Evolutionary conservation across 2,888 invertebrate genomes (phyloP), one percentile per base, ranked within the genome.

Genomic region (Anthrax anthrax): DNA sequence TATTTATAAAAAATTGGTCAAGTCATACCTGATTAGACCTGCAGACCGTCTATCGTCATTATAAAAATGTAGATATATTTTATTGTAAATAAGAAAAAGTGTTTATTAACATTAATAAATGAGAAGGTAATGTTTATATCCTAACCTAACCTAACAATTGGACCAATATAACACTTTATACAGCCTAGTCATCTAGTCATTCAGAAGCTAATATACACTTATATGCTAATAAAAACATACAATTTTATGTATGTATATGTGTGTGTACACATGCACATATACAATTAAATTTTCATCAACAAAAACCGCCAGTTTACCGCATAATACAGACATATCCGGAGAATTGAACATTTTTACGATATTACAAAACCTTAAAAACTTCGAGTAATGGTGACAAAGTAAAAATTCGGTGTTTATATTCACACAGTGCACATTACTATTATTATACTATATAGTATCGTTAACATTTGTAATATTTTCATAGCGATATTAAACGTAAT

Each of bases 401-500:
- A 37, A 37, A 46, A 46, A 46, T 45, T 46, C 18, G 46, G 46
- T 46, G 46, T 46, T 46, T 46, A 46, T 41, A 46, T 42, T 46
- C 46, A 46, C 41, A 42, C 42, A 41, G 29, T n/a, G 17, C 12
- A 32, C 29, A 32, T 2, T 32, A 32, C 13, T 12, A 32, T 12
- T 32, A 12, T 32, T 23, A 23, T 23, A 23, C 23, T 23, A 23
- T 23, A 23, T 23, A 23, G n/a, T n/a, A n/a, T n/a, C n/a, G n/a
- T n/a, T n/a, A n/a, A n/a, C n/a, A n/a, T n/a, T n/a, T n/a, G n/a
- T n/a, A n/a, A n/a, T n/a, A n/a, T n/a, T n/a, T n/a, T n/a, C n/a
- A n/a, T n/a, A n/a, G n/a, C n/a, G n/a, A n/a, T n/a, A n/a, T n/a
- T n/a, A n/a, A n/a, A n/a, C n/a, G n/a, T 23, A 23, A 23, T 6